Evolutionary conservation across 2,113 vertebrate species (phyloP).

Genomic region (Xiphorhynchus elegans): DNA sequence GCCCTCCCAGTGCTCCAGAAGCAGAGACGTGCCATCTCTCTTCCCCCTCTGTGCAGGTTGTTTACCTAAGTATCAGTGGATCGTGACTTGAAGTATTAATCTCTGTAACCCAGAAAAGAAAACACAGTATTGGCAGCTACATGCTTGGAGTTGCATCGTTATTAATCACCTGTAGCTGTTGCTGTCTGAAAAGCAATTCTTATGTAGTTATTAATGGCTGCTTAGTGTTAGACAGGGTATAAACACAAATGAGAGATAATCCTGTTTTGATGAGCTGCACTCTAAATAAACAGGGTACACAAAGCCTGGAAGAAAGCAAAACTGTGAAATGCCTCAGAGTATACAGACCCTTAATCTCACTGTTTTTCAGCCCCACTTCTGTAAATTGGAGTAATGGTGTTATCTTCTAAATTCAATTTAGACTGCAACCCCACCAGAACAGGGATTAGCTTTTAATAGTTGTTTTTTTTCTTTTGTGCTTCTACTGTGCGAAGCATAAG

Average conservation of each 20-base stretch:
- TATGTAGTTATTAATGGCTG: slow-evolving; percentile 1
- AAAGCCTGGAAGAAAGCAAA: slow-evolving; percentile 13
- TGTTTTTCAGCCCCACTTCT: background rate
- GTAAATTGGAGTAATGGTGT: background rate
- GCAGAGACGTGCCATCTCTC: background rate
- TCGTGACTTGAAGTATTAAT: background rate
- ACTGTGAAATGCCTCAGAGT: background rate
- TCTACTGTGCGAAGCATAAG: background rate
- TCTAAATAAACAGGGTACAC: slow-evolving; percentile 36
- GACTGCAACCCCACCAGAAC: background rate
- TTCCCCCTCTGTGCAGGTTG: background rate
- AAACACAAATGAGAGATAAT: slow-evolving; percentile 26
- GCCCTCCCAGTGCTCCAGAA: background rate
- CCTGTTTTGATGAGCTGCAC: slow-evolving; percentile 17
- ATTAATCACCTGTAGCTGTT: slow-evolving; percentile 53
- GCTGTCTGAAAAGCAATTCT: background rate
- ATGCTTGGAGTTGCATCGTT: background rate
- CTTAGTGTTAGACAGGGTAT: background rate
- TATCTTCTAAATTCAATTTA: background rate
- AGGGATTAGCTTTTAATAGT: background rate
- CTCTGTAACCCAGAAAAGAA: slow-evolving; percentile 39
- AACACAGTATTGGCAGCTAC: background rate
- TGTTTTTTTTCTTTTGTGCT: background rate
- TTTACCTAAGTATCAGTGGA: background rate
- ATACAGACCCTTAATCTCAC: background rate